Percentiles rank a stretch among this genome's conserved stretches.
These are phyloP conservation scores for Geopemphigus sp. DNA, from an alignment of 1,140 invertebrate genomes.

Conservation along the genomic window DNA sequence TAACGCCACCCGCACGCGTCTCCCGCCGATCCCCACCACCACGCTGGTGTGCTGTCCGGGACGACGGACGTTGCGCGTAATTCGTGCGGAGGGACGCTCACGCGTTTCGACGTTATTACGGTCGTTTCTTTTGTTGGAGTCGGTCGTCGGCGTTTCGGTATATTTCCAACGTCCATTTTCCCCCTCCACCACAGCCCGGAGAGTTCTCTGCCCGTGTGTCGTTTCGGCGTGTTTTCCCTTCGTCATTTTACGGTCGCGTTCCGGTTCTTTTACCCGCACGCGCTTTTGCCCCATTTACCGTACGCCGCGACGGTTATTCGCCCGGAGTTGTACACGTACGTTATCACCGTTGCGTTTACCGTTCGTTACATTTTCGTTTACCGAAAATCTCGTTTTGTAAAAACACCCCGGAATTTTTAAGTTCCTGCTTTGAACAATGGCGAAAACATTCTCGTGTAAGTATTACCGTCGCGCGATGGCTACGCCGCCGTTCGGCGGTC, in stretches of 20 bases:
- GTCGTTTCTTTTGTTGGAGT: not conserved
- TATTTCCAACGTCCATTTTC: too few relatives aligned
- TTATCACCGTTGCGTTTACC: not conserved
- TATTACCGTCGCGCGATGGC: not conserved
- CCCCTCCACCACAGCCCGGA: not conserved
- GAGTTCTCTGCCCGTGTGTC: too few relatives aligned
- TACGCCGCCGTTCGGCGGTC: not conserved
- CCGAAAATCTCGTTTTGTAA: too few relatives aligned
- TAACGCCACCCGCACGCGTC: not conserved
- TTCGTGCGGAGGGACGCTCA: too few relatives aligned
- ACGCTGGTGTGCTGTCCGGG: not conserved
- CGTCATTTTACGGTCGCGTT: too few relatives aligned
- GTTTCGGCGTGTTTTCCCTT: not conserved
- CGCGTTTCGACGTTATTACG: too few relatives aligned
- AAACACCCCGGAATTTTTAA: too few relatives aligned
- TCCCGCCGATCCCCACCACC: not conserved
- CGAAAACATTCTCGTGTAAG: constrained; percentile 35
- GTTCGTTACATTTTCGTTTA: too few relatives aligned
- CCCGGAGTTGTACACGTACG: not conserved
- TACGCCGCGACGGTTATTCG: too few relatives aligned
- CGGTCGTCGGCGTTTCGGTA: too few relatives aligned
- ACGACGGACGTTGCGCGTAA: not conserved
- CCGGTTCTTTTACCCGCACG: too few relatives aligned
- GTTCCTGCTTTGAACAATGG: too few relatives aligned
- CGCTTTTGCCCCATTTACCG: not conserved